phyloP scores from a whole-genome alignment of 2,113 vertebrate species.

The Mastomys coucha region DNA sequence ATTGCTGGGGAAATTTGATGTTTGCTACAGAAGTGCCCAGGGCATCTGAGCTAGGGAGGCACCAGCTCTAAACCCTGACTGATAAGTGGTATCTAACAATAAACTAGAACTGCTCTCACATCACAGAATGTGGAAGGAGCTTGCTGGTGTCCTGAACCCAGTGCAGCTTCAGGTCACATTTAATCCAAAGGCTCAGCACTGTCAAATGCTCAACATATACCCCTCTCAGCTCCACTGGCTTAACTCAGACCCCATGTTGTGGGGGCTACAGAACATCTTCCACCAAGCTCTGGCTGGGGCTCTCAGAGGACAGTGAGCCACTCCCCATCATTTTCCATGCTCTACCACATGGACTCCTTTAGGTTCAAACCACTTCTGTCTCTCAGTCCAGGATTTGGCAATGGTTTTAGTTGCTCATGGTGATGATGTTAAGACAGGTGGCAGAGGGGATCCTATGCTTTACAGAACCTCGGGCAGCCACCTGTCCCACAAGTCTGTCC shows the following conservation, averaged over 20 bases:
- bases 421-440: too few species aligned
- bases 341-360: too few species aligned
- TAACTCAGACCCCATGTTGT: neutral
- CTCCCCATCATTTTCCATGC: neutral
- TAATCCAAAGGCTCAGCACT: neutral
- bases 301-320: too few species aligned
- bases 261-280: neutral
- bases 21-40: neutral
- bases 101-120: neutral
- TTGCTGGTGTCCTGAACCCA: neutral
- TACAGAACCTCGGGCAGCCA: neutral
- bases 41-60: neutral
- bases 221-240: neutral
- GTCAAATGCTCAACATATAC: fast-evolving
- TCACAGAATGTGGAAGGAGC: neutral
- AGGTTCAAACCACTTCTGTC: too few species aligned
- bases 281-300: neutral
- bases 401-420: too few species aligned
- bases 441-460: too few species aligned
- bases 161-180: neutral
- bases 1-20: fast-evolving
- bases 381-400: neutral
- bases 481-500: neutral
- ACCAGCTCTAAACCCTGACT: neutral
- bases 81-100: neutral